These are phyloP conservation scores for Bagarius yarrelli DNA, from an alignment of 2,113 vertebrate genomes.

Conservation along the genomic window DNA sequence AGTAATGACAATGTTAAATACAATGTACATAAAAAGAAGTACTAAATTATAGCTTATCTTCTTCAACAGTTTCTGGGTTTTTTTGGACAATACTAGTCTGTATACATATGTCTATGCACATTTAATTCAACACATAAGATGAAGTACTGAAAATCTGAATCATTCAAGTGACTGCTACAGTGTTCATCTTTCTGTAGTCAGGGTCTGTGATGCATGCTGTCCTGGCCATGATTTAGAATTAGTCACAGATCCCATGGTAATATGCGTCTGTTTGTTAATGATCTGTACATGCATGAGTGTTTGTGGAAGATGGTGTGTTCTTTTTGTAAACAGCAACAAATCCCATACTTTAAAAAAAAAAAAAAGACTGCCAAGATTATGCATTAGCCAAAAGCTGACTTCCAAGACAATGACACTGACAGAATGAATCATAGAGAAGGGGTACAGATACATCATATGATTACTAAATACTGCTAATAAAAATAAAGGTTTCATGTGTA, in stretches of 20 bases:
- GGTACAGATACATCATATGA: neutral
- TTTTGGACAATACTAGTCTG: neutral
- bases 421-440: neutral
- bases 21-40: neutral
- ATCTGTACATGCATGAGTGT: neutral
- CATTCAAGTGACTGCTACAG: neutral
- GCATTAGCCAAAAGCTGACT: neutral
- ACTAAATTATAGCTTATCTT: neutral
- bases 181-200: neutral
- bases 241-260: conserved; percentile 1
- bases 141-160: conserved; percentile 7
- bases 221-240: neutral
- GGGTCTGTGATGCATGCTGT: neutral
- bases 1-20: neutral
- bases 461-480: neutral
- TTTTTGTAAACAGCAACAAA: conserved; percentile 10
- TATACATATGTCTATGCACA: neutral
- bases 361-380: too few species aligned
- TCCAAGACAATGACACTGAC: neutral
- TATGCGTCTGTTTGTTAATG: neutral
- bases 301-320: neutral
- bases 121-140: neutral
- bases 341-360: too few species aligned
- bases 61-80: neutral
- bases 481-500: neutral